Percentiles rank a stretch among this genome's conserved stretches.
Conservation (phyloP, 2,797 vertebrate species). For the Gallinago stenura region DNA sequence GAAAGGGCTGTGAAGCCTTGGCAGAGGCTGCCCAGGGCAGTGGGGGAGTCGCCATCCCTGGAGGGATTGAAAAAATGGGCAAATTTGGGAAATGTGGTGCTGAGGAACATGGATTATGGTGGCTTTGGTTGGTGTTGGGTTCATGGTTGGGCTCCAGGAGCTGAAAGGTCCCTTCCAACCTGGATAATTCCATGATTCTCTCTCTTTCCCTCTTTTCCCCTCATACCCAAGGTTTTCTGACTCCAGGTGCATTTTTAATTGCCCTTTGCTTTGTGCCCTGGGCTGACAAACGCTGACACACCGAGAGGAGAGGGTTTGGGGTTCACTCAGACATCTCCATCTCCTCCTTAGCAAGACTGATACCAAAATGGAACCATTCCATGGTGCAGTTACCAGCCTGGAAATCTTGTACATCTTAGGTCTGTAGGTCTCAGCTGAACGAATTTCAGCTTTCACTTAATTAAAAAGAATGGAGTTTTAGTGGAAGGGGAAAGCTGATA, state of each 20-base stretch:
- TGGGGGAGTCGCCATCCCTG: not conserved
- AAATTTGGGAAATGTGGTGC: too few relatives aligned
- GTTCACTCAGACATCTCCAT: not conserved
- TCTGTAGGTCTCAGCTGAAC: accelerated
- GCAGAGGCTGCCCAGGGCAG: not conserved
- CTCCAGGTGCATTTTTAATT: not conserved
- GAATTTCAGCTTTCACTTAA: not conserved
- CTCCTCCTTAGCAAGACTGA: too few relatives aligned
- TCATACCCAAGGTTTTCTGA: accelerated
- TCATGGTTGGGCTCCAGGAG: too few relatives aligned
- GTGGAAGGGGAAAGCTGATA: not conserved
- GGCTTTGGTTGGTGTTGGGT: too few relatives aligned
- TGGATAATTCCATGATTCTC: too few relatives aligned
- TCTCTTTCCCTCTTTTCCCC: not conserved
- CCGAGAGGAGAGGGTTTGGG: accelerated
- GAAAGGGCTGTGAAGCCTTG: not conserved
- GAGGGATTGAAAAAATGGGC: too few relatives aligned
- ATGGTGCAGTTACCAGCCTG: accelerated
- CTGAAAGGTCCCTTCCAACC: too few relatives aligned
- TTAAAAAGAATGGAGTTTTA: not conserved
- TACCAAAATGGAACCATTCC: not conserved
- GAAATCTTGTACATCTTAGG: accelerated
- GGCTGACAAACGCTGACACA: accelerated
- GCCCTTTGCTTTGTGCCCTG: not conserved
- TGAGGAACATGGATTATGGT: too few relatives aligned